phyloP scores from a whole-genome alignment of 2,888 invertebrate genomes.

The Germaria angustata region DNA sequence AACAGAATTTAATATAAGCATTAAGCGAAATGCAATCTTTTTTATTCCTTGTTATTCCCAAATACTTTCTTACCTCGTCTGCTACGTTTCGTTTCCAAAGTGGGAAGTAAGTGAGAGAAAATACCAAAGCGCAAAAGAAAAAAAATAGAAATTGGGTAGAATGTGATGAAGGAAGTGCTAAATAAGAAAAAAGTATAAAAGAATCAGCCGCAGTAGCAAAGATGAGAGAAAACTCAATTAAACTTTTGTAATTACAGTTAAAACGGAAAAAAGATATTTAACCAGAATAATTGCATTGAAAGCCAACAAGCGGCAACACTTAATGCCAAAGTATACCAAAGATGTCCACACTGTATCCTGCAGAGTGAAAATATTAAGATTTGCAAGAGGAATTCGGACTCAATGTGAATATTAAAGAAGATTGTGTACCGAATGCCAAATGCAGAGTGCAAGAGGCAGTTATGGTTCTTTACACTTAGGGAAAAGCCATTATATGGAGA shows the following conservation, averaged over 20 bases:
- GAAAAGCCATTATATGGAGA: too few relatives aligned
- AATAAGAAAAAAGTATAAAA: conserved; percentile 43
- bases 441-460: too few relatives aligned
- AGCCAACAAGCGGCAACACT: conserved; percentile 72
- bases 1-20: conserved; percentile 58
- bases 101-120: conserved; percentile 38
- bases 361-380: not conserved
- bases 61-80: conserved; percentile 2
- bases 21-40: conserved; percentile 38
- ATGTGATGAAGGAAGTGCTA: conserved; percentile 47
- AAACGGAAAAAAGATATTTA: conserved; percentile 79
- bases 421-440: too few relatives aligned
- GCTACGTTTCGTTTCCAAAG: not conserved
- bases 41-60: conserved; percentile 13
- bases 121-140: conserved; percentile 6
- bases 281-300: conserved; percentile 79
- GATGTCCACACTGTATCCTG: conserved; percentile 42
- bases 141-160: conserved; percentile 25
- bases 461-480: too few relatives aligned
- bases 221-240: conserved; percentile 78
- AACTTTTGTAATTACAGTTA: conserved; percentile 80
- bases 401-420: too few relatives aligned
- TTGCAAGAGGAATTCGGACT: too few relatives aligned
- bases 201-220: conserved; percentile 58
- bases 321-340: conserved; percentile 53